Evolutionary conservation across 2,888 invertebrate genomes (phyloP).

Genomic region (Pseudococcus longispinus): DNA sequence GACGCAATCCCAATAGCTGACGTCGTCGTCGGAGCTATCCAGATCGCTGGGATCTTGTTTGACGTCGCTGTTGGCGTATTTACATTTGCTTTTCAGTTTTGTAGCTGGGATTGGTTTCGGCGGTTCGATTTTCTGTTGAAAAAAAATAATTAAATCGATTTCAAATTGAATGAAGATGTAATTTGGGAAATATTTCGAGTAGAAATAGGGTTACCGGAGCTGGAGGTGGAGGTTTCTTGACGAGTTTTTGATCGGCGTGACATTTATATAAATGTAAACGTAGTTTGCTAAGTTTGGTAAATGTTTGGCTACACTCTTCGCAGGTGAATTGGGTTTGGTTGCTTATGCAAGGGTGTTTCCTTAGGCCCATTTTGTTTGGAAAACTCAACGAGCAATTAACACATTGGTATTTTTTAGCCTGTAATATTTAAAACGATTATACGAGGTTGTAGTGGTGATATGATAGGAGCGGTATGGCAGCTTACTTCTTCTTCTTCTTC

Average conservation of each 20-base stretch:
- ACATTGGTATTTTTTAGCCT: background rate
- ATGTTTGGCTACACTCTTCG: slow-evolving; percentile 10
- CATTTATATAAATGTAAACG: slow-evolving; percentile 36
- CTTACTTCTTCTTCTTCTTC: background rate
- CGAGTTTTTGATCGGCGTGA: background rate
- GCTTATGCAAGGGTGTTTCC: background rate
- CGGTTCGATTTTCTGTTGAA: background rate
- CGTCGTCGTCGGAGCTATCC: slow-evolving; percentile 9
- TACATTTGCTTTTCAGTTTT: background rate
- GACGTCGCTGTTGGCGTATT: background rate
- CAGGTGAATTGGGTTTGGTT: slow-evolving; percentile 20
- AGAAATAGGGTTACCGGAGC: background rate
- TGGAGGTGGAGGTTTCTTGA: background rate
- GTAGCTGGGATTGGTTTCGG: background rate
- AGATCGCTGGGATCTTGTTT: slow-evolving; percentile 9
- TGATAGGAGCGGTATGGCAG: background rate
- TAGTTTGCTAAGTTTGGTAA: slow-evolving; percentile 1
- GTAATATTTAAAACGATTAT: background rate
- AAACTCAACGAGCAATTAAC: background rate
- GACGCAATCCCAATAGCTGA: background rate
- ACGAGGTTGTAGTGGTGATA: background rate
- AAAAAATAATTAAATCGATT: background rate
- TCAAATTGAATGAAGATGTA: background rate
- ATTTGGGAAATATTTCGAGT: background rate
- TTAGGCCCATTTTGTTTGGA: background rate